Evolutionary conservation across 2,797 vertebrate genomes (phyloP).

Genomic region (Argyrosomus regius): DNA sequence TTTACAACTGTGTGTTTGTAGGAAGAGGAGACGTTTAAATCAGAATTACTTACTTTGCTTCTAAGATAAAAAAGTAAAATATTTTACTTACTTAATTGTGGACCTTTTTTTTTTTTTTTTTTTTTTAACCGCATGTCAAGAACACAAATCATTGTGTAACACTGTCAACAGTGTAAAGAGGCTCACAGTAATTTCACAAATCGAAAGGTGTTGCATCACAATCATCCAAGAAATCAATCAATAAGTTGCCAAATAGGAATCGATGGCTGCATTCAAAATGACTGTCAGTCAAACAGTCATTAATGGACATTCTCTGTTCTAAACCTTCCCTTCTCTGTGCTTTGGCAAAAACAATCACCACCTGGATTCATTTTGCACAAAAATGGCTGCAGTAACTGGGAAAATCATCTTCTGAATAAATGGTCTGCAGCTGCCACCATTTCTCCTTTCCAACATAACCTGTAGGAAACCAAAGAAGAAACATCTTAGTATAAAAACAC

Average conservation of each 20-base stretch:
- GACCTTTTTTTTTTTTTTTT: not conserved
- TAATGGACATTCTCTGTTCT: conserved; percentile 54
- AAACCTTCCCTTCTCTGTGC: conserved; percentile 44
- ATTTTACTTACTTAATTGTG: not conserved
- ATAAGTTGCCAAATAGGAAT: conserved; percentile 54
- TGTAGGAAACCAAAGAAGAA: conserved; percentile 26
- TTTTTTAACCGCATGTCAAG: not conserved
- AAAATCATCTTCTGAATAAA: conserved; percentile 66
- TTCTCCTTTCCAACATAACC: conserved; percentile 60
- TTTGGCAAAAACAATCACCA: conserved; percentile 78
- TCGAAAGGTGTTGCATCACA: conserved; percentile 37
- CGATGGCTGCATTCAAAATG: conserved; percentile 62
- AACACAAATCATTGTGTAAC: conserved; percentile 12
- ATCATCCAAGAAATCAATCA: conserved; percentile 52
- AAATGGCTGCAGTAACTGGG: conserved; percentile 54
- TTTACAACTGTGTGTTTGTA: conserved; percentile 22
- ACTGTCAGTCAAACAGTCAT: conserved; percentile 68
- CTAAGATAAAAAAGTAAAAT: not conserved
- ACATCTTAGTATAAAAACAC: not conserved
- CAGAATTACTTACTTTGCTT: not conserved
- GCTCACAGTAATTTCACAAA: conserved; percentile 42
- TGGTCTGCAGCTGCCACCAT: conserved; percentile 66
- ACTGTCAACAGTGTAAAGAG: not conserved
- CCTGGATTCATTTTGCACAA: conserved; percentile 75
- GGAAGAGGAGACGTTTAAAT: conserved; percentile 11